These are phyloP conservation scores for Gadus macrocephalus DNA, from an alignment of 2,113 vertebrate genomes.

Conservation along the genomic window DNA sequence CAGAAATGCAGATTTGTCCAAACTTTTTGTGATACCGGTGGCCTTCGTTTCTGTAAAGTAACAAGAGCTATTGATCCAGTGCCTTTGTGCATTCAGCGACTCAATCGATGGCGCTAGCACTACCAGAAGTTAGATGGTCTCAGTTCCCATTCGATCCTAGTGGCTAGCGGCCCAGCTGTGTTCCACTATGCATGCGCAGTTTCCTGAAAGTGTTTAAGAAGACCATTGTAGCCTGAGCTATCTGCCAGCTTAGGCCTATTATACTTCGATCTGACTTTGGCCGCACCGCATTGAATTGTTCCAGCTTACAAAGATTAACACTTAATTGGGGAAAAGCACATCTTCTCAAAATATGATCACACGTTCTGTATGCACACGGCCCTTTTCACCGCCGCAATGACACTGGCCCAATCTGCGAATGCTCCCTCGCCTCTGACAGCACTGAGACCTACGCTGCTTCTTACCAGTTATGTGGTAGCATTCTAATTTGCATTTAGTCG, in stretches of 20 bases:
- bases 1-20: no score
- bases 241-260: slow-evolving; percentile 17
- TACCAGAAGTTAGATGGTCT: neutral
- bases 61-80: neutral
- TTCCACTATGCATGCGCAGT: neutral
- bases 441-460: neutral
- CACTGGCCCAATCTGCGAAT: no score
- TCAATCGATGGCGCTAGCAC: neutral
- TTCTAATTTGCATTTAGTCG: slow-evolving; percentile 11
- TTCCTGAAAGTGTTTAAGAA: slow-evolving; percentile 1
- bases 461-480: neutral
- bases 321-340: no score
- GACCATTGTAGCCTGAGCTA: slow-evolving; percentile 6
- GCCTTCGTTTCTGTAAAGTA: neutral
- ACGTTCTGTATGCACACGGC: no score
- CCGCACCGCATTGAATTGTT: no score
- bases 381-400: no score
- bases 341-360: no score
- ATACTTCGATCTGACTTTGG: neutral
- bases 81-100: neutral
- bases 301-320: no score
- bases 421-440: no score
- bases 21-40: neutral
- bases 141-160: neutral
- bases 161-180: neutral